Base-by-base conservation (phyloP, 2,113 vertebrate species). In the Gambusia affinis region DNA sequence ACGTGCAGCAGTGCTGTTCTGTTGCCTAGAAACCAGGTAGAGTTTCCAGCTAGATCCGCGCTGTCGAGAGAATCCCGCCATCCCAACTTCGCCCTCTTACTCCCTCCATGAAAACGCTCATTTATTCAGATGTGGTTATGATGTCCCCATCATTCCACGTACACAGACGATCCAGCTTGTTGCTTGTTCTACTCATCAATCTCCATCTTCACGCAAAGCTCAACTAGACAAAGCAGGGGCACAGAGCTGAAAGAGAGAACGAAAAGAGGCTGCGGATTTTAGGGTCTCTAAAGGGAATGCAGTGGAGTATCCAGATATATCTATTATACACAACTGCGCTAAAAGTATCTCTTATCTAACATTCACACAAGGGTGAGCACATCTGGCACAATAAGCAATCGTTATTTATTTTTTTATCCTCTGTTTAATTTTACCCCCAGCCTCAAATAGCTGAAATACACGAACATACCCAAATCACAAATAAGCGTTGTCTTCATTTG, bases 1-100 rank as follows among this genome's bases (percentile, higher is more conserved):
- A 67, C 80, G 79, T 85, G 87, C 85, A 85, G 89, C 85, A 80
- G 78, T 80, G 87, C 85, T 76, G 67, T 81, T 84, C 81, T 92
- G 90, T 93, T 93, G 91, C 91, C 89, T 93, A 88, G 91, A 87
- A 92, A 93, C 91, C 89, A 91, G 92, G 91, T 92, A 88, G 84
- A 90, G 87, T 91, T 92, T 81, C 81, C 85, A 87, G 87, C 82
- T 82, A 82, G 73, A 85, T 80, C 61, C 60, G 79, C 69, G 79
- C 80, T 27, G 69, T 68, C 0, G 30, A 88, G 84, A 88, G 77
- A 85, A 81, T 84, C 87, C 89, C 77, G 87, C 76, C 68, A 76
- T 89, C 86, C 84, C 85, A 79, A 79, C 74, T 35, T 63, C 67
- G 75, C 72, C 70, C 64, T 82, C 44, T 12, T 64, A 42, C 30